Conservation (phyloP, 2,797 vertebrate genomes). For the Thalassophryne amazonica region DNA sequence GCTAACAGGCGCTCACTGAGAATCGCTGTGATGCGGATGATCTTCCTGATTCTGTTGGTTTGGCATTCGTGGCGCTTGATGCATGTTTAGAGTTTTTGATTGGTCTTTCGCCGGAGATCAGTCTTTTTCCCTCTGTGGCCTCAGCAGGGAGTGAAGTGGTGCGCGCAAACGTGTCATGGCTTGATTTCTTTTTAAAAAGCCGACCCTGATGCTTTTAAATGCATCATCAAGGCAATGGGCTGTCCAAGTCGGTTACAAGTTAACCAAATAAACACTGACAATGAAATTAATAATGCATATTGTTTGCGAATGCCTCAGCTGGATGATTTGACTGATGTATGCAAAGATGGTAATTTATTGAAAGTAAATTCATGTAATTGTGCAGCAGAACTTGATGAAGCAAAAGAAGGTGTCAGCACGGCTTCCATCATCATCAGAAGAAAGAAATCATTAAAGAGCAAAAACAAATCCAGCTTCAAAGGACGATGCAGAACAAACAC, state of each 20-base stretch:
- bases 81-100: slow-evolving; percentile 63
- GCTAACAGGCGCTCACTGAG: slow-evolving; percentile 63
- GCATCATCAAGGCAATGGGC: slow-evolving; percentile 81
- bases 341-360: slow-evolving; percentile 99
- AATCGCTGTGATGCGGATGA: slow-evolving; percentile 58
- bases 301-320: slow-evolving; percentile 93
- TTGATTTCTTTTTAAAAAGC: slow-evolving; percentile 79
- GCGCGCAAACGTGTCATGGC: slow-evolving; percentile 69
- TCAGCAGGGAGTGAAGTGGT: slow-evolving; percentile 71
- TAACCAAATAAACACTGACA: slow-evolving; percentile 96
- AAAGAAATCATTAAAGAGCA: slow-evolving; percentile 83
- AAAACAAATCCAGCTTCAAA: slow-evolving; percentile 81
- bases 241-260: slow-evolving; percentile 92
- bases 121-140: slow-evolving; percentile 67
- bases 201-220: slow-evolving; percentile 80
- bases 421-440: slow-evolving; percentile 87
- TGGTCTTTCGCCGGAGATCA: slow-evolving; percentile 64
- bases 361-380: slow-evolving; percentile 98
- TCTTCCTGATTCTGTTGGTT: slow-evolving; percentile 69
- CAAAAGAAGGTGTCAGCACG: slow-evolving; percentile 94
- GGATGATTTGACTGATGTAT: slow-evolving; percentile 97
- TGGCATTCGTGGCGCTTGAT: slow-evolving; percentile 40
- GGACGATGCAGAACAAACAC: slow-evolving; percentile 76
- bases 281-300: slow-evolving; percentile 99
- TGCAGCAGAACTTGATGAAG: slow-evolving; percentile 91